Evolutionary conservation across 2,888 invertebrate species (phyloP), one percentile per base, ranked within the genome.

Genomic region (Agriopis aurantiaria): DNA sequence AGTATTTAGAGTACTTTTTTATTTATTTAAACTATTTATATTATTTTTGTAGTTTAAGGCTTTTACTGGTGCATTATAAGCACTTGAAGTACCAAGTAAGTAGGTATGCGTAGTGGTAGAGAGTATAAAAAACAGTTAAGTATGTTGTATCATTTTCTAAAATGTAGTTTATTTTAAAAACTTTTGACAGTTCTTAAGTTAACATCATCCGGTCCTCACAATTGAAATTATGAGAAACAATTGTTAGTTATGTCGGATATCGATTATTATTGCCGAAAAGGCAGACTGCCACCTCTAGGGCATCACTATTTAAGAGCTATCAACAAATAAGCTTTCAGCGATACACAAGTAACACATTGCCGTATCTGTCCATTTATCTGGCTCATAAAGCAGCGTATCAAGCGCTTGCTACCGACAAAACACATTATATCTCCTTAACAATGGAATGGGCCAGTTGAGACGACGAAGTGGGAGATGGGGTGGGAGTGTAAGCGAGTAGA

Each of bases 381-480:
- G 82, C 86, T 86, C 88, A 85, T 88, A 89, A 90, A 89, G 74
- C 86, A 85, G 81, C 84, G 85, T 91, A 92, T 91, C 91, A 85
- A 82, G 80, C 78, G 48, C 65, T 77, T 82, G 86, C 86, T 90
- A 89, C 91, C 88, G 88, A 89, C 91, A 90, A 91, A 91, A 91
- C 92, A 91, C 88, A 90, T 91, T 91, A 91, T 91, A 91, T 90
- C 89, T 86, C 81, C 86, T 87, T 91, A 89, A 93, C 93, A 92
- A 92, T 92, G 88, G 91, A 91, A 92, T 91, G 90, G 91, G 82
- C 83, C 80, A 87, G 83, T 85, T 85, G 84, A 85, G 82, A 85
- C 84, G 87, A 86, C 86, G 84, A 83, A 78, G 51, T 56, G 60
- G 61, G 55, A n/a, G 75, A 23, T 72, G 45, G 56, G 77, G 85